Conservation (phyloP, 2,888 invertebrate genomes). For the Tetragnatha montana region DNA sequence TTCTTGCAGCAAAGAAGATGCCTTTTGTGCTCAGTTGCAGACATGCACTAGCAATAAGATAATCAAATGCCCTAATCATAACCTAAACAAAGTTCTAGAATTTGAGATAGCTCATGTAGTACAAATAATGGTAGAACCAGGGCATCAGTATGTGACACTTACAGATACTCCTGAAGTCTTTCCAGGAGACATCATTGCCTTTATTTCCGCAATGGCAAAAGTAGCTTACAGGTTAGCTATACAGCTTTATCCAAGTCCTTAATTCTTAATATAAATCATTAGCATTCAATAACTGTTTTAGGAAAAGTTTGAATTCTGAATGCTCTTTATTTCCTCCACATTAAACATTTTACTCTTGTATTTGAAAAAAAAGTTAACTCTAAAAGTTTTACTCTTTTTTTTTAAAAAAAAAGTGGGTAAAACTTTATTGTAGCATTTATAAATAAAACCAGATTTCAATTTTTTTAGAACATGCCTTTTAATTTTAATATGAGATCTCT, state of each 20-base stretch:
- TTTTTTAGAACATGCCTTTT: background rate
- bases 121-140: conserved; percentile 64
- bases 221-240: conserved; percentile 54
- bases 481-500: background rate
- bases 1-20: conserved; percentile 57
- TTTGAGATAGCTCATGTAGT: conserved; percentile 67
- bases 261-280: too few relatives aligned
- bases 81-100: conserved; percentile 59
- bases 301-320: too few relatives aligned
- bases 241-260: background rate
- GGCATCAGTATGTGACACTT: conserved; percentile 62
- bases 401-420: too few relatives aligned
- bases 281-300: too few relatives aligned
- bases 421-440: background rate
- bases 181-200: conserved; percentile 67
- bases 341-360: too few relatives aligned
- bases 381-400: too few relatives aligned
- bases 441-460: background rate
- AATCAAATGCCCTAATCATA: conserved; percentile 49
- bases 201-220: conserved; percentile 65
- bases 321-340: too few relatives aligned
- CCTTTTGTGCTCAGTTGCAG: conserved; percentile 63
- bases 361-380: too few relatives aligned
- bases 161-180: conserved; percentile 60
- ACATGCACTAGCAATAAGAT: conserved; percentile 62